Evolutionary conservation across 2,113 vertebrate genomes (phyloP), one percentile per base, ranked within the genome.

Genomic region (Acrocephalus arundinaceus): DNA sequence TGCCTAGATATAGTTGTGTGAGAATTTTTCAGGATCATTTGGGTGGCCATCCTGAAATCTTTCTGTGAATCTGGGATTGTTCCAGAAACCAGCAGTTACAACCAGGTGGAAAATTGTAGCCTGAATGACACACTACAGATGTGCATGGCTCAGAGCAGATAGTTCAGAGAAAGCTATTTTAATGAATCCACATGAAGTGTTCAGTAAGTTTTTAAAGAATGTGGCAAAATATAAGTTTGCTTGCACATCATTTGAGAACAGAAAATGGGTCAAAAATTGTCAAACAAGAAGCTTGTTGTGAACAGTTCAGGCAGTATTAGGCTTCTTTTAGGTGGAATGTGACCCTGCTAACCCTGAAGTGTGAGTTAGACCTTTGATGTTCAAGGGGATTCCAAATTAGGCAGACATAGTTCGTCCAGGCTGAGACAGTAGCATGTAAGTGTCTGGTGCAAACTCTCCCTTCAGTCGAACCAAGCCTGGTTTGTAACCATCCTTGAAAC

Each of bases 311-410:
- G 71, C 45, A 58, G 54, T 46, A 85, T 94, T 89, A 79, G 49
- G 77, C 74, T 71, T 94, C 76, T 80, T 91, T 89, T 79, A 85
- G 62, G 54, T 85, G 87, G 89, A 94, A 96, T 97, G 91, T 97
- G 89, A 95, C 89, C 87, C 66, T 89, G 46, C 81, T 95, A 91
- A 94, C 87, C 89, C 71, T 93, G 58, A 92, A 89, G 91, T 93
- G 89, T 93, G 91, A 94, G 74, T 73, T 77, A 87, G 66, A 79
- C 66, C 85, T 96, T 97, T 96, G 94, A 96, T 96, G 91, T 95
- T 95, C 66, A 54, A 54, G 66, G 58, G 70, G 23, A 92, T 87
- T 95, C 66, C 3, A 6, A 90, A 86, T 51, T 88, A 74, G 68
- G 72, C 72, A 79, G 77, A 54, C 52, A 67, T 59, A 87, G 41